Percentiles rank a stretch among this genome's conserved stretches.
Evolutionary conservation across 2,797 vertebrate species (phyloP).

Genomic region (Dallia pectoralis): DNA sequence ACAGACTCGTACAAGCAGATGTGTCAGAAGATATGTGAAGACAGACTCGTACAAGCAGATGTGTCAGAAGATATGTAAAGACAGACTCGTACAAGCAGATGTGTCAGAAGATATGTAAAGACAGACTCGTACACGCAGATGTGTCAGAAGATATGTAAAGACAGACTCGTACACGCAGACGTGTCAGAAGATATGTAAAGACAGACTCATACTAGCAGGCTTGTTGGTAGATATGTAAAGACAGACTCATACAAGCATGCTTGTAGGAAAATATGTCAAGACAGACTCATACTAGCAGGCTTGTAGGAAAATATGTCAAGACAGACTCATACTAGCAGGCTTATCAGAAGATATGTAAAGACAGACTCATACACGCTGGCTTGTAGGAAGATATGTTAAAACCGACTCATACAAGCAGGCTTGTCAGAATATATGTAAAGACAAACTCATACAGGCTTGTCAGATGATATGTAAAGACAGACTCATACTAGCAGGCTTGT

Average conservation of each 20-base stretch:
- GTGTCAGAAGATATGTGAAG: no score
- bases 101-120: no score
- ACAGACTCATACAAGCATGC: no score
- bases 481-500: no score
- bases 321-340: no score
- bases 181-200: no score
- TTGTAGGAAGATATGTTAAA: constrained; percentile 26
- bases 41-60: neutral
- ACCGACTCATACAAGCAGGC: no score
- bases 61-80: constrained; percentile 27
- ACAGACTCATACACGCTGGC: neutral
- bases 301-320: constrained; percentile 26
- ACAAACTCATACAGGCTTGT: neutral
- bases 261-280: no score
- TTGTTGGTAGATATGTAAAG: constrained; percentile 26
- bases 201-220: neutral
- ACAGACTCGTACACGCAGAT: neutral
- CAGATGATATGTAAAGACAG: constrained; percentile 30
- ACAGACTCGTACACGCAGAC: no score
- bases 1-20: no score
- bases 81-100: no score
- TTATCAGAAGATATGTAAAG: no score
- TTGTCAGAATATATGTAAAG: constrained; percentile 44
- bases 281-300: neutral
- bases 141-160: constrained; percentile 27